Base-by-base conservation (phyloP, 2,888 invertebrate species). In the Argyra leucocephala region DNA sequence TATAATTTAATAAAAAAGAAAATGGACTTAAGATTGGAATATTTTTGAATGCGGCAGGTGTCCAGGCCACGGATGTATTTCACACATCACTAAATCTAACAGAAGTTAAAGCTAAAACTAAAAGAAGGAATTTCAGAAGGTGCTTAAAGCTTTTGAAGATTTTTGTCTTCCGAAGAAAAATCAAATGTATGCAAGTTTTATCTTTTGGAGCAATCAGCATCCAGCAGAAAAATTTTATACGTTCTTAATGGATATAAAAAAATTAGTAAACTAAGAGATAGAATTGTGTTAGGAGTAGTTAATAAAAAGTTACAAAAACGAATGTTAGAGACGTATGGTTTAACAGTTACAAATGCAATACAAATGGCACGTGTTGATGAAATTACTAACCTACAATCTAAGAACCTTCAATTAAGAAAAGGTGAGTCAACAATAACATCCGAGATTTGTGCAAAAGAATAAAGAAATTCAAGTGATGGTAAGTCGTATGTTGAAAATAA, bases 211-310 rank as follows among this genome's bases (percentile, higher is more conserved):
- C 6, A 57, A 59, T 1, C 65, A 65, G 60, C 63, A 26, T 31
- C 24, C 57, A 18, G 58, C 36, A 22, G 67, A 67, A 59, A 57
- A 64, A 26, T 65, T 67, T 24, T 58, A 65, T 26, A 23, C 57
- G 22, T 67, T 65, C 37, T 36, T 67, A 36, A 65, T 63, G 22
- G 65, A 67, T 26, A 22, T 67, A 15, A 65, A 63, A 63, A 65
- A 62, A 23, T 37, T 67, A 6, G 63, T 62, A 1, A 61, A 58
- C 37, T 66, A 18, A 24, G 66, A 22, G 64, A 64, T 21, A 61
- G 57, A 57, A 64, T 66, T 37, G 64, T 66, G 7, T 12, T 63
- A 37, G 63, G 65, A 23, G 58, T 65, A 6, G 1, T 6, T 1
- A 61, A 65, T 22, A 64, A 65, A 60, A 59, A 15, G 4, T 4